phyloP scores from a whole-genome alignment of 1,140 invertebrate genomes.

The Argopecten irradians region DNA sequence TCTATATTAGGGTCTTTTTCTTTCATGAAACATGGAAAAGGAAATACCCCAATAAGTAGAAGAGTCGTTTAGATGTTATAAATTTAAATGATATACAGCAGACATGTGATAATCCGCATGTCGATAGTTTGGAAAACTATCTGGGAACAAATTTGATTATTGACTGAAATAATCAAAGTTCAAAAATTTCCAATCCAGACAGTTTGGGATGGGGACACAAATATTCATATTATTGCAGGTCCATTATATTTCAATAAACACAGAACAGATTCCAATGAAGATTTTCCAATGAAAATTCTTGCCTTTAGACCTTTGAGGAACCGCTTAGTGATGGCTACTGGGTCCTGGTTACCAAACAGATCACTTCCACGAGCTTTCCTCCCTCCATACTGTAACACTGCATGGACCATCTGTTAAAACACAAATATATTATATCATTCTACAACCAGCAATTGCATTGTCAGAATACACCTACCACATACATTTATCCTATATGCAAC shows the following conservation, averaged over 20 bases:
- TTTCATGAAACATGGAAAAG: background rate
- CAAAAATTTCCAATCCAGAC: too few relatives aligned
- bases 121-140: background rate
- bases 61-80: too few relatives aligned
- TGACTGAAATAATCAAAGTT: too few relatives aligned
- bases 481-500: too few relatives aligned
- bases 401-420: constrained; percentile 82
- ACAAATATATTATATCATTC: background rate
- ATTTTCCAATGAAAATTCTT: too few relatives aligned
- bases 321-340: constrained; percentile 88
- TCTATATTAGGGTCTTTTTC: background rate
- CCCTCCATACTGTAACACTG: constrained; percentile 88
- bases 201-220: too few relatives aligned
- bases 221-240: background rate
- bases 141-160: background rate
- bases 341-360: constrained; percentile 87
- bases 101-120: too few relatives aligned
- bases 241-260: background rate
- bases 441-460: too few relatives aligned
- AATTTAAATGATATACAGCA: too few relatives aligned
- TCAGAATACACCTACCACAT: too few relatives aligned
- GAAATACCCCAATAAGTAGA: too few relatives aligned
- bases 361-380: constrained; percentile 87
- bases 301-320: constrained; percentile 94
- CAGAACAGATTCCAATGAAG: background rate